These are phyloP conservation scores for Hippocampus mohnikei DNA, from an alignment of 2,113 vertebrate genomes.

Conservation along the genomic window DNA sequence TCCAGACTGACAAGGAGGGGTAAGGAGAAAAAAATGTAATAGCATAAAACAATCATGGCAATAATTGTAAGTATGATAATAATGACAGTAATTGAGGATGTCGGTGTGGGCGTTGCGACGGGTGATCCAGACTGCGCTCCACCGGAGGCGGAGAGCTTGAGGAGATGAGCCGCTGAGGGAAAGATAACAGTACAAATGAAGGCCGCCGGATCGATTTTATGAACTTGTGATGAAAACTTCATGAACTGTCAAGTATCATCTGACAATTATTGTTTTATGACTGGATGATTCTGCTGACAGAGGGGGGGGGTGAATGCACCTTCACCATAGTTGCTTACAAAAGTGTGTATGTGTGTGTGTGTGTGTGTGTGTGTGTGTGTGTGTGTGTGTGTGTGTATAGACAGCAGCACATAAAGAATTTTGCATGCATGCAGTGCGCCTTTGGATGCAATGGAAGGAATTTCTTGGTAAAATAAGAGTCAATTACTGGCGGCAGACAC, in stretches of 20 bases:
- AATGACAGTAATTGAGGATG: not conserved
- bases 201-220: not conserved
- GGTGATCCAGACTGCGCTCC: not conserved
- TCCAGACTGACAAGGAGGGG: not conserved
- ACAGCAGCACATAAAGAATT: not conserved
- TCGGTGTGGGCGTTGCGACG: not conserved
- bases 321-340: not conserved
- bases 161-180: not conserved
- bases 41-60: not conserved
- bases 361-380: not conserved
- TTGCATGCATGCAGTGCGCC: not conserved
- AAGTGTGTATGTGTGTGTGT: not conserved
- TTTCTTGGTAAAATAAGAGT: not conserved
- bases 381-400: not conserved
- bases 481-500: no score
- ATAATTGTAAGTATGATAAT: not conserved
- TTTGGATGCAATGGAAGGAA: not conserved
- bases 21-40: not conserved
- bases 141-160: not conserved
- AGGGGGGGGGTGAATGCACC: not conserved
- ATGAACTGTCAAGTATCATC: constrained; percentile 1
- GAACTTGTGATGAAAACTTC: not conserved
- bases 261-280: not conserved
- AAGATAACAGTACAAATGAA: not conserved
- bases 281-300: not conserved